phyloP scores from a whole-genome alignment of 1,140 invertebrate species.

The Drosophila kurseongensis region DNA sequence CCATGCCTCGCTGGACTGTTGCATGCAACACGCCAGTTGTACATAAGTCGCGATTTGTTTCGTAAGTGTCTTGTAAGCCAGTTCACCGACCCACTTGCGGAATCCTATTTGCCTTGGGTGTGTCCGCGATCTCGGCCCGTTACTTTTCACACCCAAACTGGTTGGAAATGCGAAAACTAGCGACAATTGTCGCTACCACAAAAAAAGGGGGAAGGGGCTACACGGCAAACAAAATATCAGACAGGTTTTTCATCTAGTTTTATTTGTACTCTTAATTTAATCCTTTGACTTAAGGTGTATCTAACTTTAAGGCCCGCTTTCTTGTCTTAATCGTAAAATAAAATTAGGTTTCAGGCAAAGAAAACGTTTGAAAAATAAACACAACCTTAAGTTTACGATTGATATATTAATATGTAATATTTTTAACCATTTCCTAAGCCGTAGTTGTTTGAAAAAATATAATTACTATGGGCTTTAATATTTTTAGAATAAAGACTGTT shows the following conservation, averaged over 20 bases:
- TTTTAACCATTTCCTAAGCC: too few species aligned
- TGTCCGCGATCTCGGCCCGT: slow-evolving; percentile 43
- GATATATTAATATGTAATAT: too few species aligned
- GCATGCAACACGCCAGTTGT: slow-evolving; percentile 65
- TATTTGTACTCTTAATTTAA: too few species aligned
- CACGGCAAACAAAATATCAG: background rate
- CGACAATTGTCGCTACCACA: slow-evolving; percentile 58
- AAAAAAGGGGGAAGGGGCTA: background rate
- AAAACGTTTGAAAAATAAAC: too few species aligned
- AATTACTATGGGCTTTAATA: too few species aligned
- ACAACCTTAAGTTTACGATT: too few species aligned
- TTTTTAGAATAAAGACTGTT: too few species aligned
- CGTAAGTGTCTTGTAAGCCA: slow-evolving; percentile 4
- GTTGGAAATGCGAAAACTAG: slow-evolving; percentile 63
- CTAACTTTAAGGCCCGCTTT: too few species aligned
- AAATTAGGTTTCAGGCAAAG: too few species aligned
- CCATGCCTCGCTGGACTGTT: slow-evolving; percentile 54
- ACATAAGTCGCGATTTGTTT: slow-evolving; percentile 15
- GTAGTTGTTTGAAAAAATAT: too few species aligned
- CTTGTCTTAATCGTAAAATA: too few species aligned
- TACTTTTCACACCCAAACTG: slow-evolving; percentile 77
- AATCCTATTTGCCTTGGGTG: slow-evolving; percentile 36
- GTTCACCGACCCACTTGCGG: slow-evolving; percentile 65
- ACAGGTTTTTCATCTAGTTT: background rate
- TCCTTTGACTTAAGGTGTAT: too few species aligned